Conservation (phyloP, 2,797 vertebrate species). For the Jordanella pulchra region DNA sequence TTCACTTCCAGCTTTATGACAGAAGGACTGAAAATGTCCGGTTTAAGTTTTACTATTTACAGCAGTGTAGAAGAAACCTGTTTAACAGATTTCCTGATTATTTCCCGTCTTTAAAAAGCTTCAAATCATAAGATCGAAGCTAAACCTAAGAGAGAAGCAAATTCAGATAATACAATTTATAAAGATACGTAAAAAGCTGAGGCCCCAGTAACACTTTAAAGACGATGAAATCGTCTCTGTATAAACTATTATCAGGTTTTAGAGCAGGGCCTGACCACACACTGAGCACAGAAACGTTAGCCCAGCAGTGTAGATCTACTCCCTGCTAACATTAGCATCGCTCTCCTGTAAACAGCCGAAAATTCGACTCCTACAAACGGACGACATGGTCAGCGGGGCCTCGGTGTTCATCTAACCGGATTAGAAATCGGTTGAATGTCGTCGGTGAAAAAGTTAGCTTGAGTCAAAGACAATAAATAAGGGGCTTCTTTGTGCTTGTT, state of each 20-base stretch:
- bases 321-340: background rate
- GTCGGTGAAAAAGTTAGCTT: slow-evolving; percentile 12
- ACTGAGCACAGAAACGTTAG: slow-evolving; percentile 49
- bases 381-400: background rate
- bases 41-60: background rate
- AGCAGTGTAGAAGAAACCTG: background rate
- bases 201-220: background rate
- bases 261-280: slow-evolving; percentile 9
- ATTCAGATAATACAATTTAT: background rate
- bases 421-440: background rate
- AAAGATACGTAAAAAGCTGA: slow-evolving; percentile 19
- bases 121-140: background rate
- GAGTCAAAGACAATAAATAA: slow-evolving; percentile 50
- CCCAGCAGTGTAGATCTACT: slow-evolving; percentile 28
- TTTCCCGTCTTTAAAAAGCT: background rate
- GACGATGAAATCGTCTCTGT: background rate
- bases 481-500: slow-evolving; percentile 72
- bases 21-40: background rate
- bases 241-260: background rate
- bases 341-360: background rate
- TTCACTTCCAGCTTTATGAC: slow-evolving; percentile 2
- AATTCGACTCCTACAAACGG: background rate
- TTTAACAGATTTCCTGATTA: background rate
- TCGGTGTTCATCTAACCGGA: rapidly evolving
- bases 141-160: too few species aligned